Conservation (phyloP, 2,888 invertebrate genomes). For the Heliconius hortense region DNA sequence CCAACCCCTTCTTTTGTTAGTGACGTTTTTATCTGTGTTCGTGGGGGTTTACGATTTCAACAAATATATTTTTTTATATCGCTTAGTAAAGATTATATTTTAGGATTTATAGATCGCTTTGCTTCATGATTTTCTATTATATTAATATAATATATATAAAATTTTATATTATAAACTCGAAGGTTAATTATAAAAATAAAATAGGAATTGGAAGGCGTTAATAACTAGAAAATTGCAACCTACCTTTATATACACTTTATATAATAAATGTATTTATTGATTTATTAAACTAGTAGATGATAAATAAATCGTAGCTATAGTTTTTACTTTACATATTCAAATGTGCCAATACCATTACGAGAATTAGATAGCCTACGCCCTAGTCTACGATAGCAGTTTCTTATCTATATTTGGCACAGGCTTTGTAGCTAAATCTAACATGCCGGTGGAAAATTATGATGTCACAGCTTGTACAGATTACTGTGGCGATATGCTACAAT, state of each 20-base stretch:
- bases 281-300: neutral
- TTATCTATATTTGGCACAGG: conserved; percentile 31
- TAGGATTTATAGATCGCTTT: neutral
- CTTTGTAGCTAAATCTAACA: conserved; percentile 15
- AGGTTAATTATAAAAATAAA: no score
- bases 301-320: neutral
- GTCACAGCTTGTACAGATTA: conserved; percentile 26
- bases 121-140: no score
- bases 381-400: conserved; percentile 14
- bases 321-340: neutral
- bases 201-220: no score
- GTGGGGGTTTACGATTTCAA: conserved; percentile 4
- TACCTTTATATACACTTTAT: no score
- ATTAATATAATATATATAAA: no score
- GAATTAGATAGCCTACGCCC: neutral
- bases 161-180: no score
- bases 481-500: neutral
- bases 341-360: neutral
- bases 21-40: conserved; percentile 44
- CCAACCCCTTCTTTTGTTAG: conserved; percentile 53
- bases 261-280: neutral
- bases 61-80: neutral
- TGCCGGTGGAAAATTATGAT: conserved; percentile 25
- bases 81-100: neutral
- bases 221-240: neutral